Conservation (phyloP, 1,140 invertebrate genomes). For the Eulimnadia texana region DNA sequence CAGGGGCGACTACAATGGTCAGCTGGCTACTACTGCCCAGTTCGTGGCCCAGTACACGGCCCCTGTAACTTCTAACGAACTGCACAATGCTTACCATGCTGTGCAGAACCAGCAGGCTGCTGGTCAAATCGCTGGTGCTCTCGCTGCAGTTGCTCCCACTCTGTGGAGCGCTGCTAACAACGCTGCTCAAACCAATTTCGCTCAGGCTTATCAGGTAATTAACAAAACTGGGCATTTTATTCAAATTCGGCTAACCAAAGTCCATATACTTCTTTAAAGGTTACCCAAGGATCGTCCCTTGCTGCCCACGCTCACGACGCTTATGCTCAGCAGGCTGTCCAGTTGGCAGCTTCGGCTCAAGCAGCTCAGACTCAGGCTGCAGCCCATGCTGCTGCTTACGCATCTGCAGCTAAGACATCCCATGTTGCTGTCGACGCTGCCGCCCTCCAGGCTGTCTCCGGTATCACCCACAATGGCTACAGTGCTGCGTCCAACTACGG, state of each 20-base stretch:
- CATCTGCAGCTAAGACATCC: constrained; percentile 8
- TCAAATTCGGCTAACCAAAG: background rate
- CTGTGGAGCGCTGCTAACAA: constrained; percentile 9
- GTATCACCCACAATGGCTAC: constrained; percentile 1
- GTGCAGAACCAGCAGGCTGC: constrained; percentile 4
- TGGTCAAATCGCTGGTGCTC: constrained; percentile 8
- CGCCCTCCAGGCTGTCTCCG: constrained; percentile 6
- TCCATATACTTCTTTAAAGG: background rate
- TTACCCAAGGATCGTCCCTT: background rate
- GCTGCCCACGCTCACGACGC: constrained; percentile 8
- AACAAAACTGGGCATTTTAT: background rate
- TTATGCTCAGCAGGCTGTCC: constrained; percentile 7
- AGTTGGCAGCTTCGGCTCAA: constrained; percentile 1
- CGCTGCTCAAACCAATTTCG: constrained; percentile 7
- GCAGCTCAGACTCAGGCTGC: background rate
- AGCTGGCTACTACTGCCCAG: constrained; percentile 13
- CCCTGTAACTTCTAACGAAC: constrained; percentile 3
- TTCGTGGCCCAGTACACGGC: constrained; percentile 11
- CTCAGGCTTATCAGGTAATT: constrained; percentile 5
- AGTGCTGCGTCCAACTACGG: constrained; percentile 9
- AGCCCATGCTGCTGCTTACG: background rate
- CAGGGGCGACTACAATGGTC: constrained; percentile 5
- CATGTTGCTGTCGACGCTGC: constrained; percentile 10
- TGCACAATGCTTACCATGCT: constrained; percentile 1
- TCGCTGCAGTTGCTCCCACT: constrained; percentile 6